phyloP scores from a whole-genome alignment of 2,888 invertebrate genomes.

The Drosophila kuntzei region DNA sequence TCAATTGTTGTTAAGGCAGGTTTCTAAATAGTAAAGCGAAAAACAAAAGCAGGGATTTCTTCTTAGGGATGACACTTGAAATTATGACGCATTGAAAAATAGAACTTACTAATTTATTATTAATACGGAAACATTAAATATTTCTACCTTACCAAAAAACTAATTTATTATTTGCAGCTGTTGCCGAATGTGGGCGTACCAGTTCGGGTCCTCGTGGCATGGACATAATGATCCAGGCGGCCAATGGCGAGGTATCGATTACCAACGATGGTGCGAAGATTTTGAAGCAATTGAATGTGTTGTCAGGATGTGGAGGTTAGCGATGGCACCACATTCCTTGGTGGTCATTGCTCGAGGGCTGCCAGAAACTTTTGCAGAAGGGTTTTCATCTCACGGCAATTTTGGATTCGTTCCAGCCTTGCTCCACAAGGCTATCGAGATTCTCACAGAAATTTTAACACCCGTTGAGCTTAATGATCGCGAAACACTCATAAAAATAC shows the following conservation, averaged over 20 bases:
- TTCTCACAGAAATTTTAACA: slow-evolving; percentile 93
- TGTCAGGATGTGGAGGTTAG: slow-evolving; percentile 99
- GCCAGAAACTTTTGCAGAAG: slow-evolving; percentile 95
- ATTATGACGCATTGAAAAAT: too few relatives aligned
- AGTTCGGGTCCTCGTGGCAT: slow-evolving; percentile 99
- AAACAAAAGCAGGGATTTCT: too few relatives aligned
- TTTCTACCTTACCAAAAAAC: too few relatives aligned
- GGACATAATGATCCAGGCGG: slow-evolving; percentile 99
- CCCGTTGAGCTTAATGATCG: slow-evolving; percentile 94
- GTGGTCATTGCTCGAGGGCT: slow-evolving; percentile 98
- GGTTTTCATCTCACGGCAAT: slow-evolving; percentile 99
- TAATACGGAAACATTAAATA: too few relatives aligned
- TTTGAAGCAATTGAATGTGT: slow-evolving; percentile 98
- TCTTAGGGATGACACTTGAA: too few relatives aligned
- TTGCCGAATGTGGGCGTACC: slow-evolving; percentile 99
- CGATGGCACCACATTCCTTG: slow-evolving; percentile 99
- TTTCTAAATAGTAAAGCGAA: too few relatives aligned
- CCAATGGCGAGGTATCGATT: slow-evolving; percentile 99
- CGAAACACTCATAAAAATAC: slow-evolving; percentile 94
- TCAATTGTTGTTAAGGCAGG: too few relatives aligned
- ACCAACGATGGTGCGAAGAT: slow-evolving; percentile 99
- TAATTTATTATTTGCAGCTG: slow-evolving; percentile 93
- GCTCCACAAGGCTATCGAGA: slow-evolving; percentile 86
- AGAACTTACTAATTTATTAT: too few relatives aligned
- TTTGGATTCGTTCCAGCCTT: slow-evolving; percentile 97